These are phyloP conservation scores for Callipepla squamata DNA, from an alignment of 2,113 vertebrate species.

Conservation along the genomic window DNA sequence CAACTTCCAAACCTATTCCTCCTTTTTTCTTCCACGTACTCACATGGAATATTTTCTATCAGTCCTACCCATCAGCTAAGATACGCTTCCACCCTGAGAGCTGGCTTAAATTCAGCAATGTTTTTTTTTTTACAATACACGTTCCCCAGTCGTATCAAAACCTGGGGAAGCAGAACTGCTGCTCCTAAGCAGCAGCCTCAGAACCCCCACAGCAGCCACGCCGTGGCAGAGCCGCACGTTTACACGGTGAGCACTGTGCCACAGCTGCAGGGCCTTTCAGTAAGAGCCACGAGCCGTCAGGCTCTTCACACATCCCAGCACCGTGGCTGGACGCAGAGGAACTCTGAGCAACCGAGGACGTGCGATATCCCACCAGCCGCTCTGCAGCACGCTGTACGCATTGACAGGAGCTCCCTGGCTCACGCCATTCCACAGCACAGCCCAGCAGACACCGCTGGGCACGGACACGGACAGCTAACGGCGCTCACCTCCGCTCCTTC, in stretches of 20 bases:
- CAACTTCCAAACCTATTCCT: rapidly evolving
- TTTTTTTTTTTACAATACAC: background rate
- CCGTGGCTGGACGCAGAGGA: rapidly evolving
- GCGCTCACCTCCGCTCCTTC: slow-evolving; percentile 90
- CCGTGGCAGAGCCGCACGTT: rapidly evolving
- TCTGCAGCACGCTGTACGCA: no score
- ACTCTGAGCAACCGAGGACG: rapidly evolving
- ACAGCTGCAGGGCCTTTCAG: rapidly evolving
- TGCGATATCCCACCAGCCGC: rapidly evolving
- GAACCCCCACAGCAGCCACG: rapidly evolving
- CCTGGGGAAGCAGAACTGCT: background rate
- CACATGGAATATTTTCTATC: rapidly evolving
- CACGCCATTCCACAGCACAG: rapidly evolving
- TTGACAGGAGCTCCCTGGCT: no score
- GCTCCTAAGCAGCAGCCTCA: background rate
- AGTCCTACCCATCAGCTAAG: background rate
- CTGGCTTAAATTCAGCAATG: background rate
- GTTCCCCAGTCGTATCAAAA: rapidly evolving
- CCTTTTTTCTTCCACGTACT: background rate
- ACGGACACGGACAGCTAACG: no score
- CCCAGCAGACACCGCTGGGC: no score
- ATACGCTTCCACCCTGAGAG: rapidly evolving
- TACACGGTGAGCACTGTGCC: no score
- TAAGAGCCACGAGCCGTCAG: rapidly evolving
- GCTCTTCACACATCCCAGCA: rapidly evolving